Base-by-base conservation (phyloP, 2,888 invertebrate species). In the Aspidapion aeneum region DNA sequence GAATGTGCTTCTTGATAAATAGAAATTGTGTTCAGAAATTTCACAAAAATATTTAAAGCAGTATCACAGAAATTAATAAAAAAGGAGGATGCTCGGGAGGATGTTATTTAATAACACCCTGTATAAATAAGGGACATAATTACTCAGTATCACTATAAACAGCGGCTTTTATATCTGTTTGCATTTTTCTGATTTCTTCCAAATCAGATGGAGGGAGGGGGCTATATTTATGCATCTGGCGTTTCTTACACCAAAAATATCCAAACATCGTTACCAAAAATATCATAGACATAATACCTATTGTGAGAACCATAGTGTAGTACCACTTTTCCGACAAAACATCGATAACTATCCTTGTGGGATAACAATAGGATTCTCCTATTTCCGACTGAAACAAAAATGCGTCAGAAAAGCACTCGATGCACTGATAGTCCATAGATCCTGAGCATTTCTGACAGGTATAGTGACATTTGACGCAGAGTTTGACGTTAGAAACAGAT, bases 401-500 rank as follows among this genome's bases (percentile, higher is more conserved):
- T 3, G 90, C 86, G 75, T 91, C 91, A 3, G 83, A 83, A 73
- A 85, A 85, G 77, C 91, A 92, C 2, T 84, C 80, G 52, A 82
- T 78, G 77, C 91, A 92, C 72, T 91, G 86, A 73, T 85, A 85
- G 77, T 88, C 87, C 70, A 85, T 83, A 5, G 90, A 87, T 9
- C 91, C 91, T 5, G 80, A 78, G 74, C 92, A 92, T 9, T 83
- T 82, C 63, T 83, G 83, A 76, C 92, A 92, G n/a, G 87, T 85
- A 76, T 91, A 91, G 79, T 92, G 91, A 75, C 92, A 92, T 22
- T 82, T 79, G 1, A 85, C 78, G 74, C 91, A 91, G 62, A 64
- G 67, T 57, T 67, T 66, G n/a, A 55, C 61, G 59, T 82, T 59
- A 18, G 63, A 20, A n/a, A 63, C 18, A 59, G 55, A 55, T 20